Evolutionary conservation across 2,113 vertebrate genomes (phyloP).

Genomic region (Pagrus major): DNA sequence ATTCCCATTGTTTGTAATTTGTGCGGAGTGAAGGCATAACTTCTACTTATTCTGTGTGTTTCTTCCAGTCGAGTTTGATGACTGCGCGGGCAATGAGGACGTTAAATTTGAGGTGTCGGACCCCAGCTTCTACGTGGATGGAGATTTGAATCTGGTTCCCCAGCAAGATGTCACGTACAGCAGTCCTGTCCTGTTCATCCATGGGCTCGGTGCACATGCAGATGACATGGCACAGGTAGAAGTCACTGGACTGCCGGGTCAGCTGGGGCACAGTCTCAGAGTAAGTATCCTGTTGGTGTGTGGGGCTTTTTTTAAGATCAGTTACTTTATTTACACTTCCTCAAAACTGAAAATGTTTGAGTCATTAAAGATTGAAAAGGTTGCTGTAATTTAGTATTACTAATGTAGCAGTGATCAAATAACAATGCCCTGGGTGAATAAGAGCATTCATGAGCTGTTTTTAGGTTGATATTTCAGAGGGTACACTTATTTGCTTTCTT

Average conservation of each 20-base stretch:
- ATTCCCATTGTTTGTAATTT: constrained; percentile 13
- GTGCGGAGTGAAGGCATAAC: neutral
- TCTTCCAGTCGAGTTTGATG: constrained; percentile 91
- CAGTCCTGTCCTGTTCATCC: constrained; percentile 87
- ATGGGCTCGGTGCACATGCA: constrained; percentile 82
- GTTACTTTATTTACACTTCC: neutral
- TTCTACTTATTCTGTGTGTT: constrained; percentile 17
- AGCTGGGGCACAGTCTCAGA: constrained; percentile 82
- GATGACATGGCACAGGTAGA: constrained; percentile 92
- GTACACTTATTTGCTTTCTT: neutral
- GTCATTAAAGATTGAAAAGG: constrained; percentile 33
- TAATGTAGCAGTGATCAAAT: constrained; percentile 21
- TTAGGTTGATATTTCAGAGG: neutral
- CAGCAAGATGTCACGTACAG: constrained; percentile 82
- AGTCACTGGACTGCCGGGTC: constrained; percentile 81
- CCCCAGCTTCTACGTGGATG: constrained; percentile 89
- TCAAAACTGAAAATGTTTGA: constrained; percentile 26
- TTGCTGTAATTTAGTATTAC: constrained; percentile 15
- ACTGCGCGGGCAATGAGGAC: constrained; percentile 91
- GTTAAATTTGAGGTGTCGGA: constrained; percentile 91
- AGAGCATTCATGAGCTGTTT: neutral
- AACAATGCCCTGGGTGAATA: neutral
- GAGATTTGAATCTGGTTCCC: constrained; percentile 85
- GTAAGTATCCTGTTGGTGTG: constrained; percentile 75
- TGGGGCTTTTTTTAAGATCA: neutral